Conservation (phyloP, 2,888 invertebrate genomes). For the Eupithecia exiguata region DNA sequence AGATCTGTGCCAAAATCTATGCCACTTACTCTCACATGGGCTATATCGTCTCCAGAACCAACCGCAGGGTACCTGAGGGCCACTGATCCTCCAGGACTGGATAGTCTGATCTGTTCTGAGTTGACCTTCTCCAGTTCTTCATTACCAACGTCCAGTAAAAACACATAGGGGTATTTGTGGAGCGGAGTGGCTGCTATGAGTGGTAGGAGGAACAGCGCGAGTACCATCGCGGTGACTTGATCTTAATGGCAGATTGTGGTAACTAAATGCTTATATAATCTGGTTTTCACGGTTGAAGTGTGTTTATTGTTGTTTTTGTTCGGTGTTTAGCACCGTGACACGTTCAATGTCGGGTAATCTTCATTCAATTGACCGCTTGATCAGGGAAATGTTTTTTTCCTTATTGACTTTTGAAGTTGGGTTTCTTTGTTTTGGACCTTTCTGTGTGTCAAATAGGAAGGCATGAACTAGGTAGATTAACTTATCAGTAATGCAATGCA, state of each 20-base stretch:
- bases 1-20: slow-evolving; percentile 76
- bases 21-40: slow-evolving; percentile 74
- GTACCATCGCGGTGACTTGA: slow-evolving; percentile 46
- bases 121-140: slow-evolving; percentile 73
- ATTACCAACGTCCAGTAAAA: slow-evolving; percentile 76
- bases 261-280: slow-evolving; percentile 74
- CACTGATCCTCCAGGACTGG: slow-evolving; percentile 73
- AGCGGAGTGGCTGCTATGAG: slow-evolving; percentile 65
- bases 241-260: slow-evolving; percentile 66
- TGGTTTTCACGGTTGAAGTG: slow-evolving; percentile 69
- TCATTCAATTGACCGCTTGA: slow-evolving; percentile 40
- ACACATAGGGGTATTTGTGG: slow-evolving; percentile 76
- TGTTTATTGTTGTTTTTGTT: slow-evolving; percentile 62
- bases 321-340: slow-evolving; percentile 66
- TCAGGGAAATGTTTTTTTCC: slow-evolving; percentile 51
- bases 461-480: not conserved
- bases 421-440: not conserved
- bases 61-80: slow-evolving; percentile 74
- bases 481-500: not conserved
- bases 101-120: slow-evolving; percentile 72
- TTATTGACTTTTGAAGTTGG: slow-evolving; percentile 24
- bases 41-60: slow-evolving; percentile 68
- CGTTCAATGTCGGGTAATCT: slow-evolving; percentile 65
- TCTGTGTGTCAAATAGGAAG: not conserved
- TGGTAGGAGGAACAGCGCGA: slow-evolving; percentile 65